phyloP scores from a whole-genome alignment of 2,888 invertebrate species.

The Drosophila kuntzei region DNA sequence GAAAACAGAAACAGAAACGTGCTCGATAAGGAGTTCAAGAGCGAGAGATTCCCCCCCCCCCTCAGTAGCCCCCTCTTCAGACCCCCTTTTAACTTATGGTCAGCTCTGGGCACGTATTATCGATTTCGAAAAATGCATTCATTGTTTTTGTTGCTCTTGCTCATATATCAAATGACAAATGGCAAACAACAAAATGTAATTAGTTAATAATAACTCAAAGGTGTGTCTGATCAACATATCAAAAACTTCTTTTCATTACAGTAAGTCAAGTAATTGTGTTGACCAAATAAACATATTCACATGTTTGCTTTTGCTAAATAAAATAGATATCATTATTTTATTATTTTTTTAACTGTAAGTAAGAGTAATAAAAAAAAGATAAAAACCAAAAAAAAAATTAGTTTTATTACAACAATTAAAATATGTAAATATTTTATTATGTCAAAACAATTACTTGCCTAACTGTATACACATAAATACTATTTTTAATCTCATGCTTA shows the following conservation, averaged over 20 bases:
- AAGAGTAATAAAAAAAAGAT: too few species aligned
- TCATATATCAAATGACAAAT: slow-evolving; percentile 70
- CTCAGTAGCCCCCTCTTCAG: background rate
- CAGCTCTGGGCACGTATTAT: slow-evolving; percentile 69
- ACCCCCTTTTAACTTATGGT: background rate
- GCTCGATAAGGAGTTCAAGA: slow-evolving; percentile 29
- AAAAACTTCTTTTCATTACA: background rate
- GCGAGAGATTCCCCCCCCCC: background rate
- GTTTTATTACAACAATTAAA: too few species aligned
- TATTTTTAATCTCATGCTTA: too few species aligned
- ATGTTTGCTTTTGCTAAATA: background rate
- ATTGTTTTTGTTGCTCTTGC: slow-evolving; percentile 36
- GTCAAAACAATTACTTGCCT: too few species aligned
- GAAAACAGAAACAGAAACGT: slow-evolving; percentile 26
- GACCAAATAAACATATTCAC: background rate
- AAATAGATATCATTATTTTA: too few species aligned
- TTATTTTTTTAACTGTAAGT: too few species aligned
- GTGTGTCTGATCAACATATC: slow-evolving; percentile 57
- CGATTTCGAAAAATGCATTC: slow-evolving; percentile 75
- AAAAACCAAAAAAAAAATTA: too few species aligned
- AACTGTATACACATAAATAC: too few species aligned
- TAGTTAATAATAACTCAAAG: slow-evolving; percentile 73
- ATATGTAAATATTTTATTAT: too few species aligned
- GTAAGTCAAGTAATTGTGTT: background rate
- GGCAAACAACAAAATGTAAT: slow-evolving; percentile 78